Evolutionary conservation across 2,888 invertebrate genomes (phyloP).

Genomic region (Meghimatium bilineatum): DNA sequence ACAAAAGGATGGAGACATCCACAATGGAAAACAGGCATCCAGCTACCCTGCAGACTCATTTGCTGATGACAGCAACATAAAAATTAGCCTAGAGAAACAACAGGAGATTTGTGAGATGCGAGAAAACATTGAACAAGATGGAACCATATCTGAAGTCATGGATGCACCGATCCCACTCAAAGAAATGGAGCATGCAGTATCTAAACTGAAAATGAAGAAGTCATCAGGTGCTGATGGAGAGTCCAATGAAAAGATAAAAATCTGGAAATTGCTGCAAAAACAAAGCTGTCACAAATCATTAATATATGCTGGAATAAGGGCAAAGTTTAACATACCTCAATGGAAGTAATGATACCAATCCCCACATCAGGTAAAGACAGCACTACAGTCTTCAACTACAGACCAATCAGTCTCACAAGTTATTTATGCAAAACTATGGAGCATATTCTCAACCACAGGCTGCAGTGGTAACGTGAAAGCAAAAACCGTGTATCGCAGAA

Average conservation of each 20-base stretch:
- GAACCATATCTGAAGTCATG: not conserved
- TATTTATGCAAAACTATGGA: constrained; percentile 5
- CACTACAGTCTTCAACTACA: not conserved
- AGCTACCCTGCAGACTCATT: not conserved
- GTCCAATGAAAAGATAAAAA: not conserved
- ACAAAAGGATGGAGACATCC: not conserved
- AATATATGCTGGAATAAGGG: not conserved
- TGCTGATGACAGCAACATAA: not conserved
- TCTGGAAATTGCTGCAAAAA: not conserved
- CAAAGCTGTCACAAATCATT: not conserved
- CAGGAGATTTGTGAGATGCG: not conserved
- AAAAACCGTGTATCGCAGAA: not conserved
- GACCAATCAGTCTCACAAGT: constrained; percentile 5
- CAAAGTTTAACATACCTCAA: not conserved
- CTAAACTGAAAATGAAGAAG: not conserved
- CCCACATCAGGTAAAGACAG: not conserved
- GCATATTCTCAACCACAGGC: not conserved
- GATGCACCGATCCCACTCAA: no score
- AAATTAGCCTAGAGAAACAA: constrained; percentile 1
- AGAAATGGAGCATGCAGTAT: not conserved
- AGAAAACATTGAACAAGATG: not conserved
- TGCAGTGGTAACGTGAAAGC: not conserved
- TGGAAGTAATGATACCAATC: constrained; percentile 2
- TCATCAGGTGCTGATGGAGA: not conserved
- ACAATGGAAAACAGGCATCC: not conserved